phyloP scores from a whole-genome alignment of 2,888 invertebrate genomes.

The Caenorhabditis afra region DNA sequence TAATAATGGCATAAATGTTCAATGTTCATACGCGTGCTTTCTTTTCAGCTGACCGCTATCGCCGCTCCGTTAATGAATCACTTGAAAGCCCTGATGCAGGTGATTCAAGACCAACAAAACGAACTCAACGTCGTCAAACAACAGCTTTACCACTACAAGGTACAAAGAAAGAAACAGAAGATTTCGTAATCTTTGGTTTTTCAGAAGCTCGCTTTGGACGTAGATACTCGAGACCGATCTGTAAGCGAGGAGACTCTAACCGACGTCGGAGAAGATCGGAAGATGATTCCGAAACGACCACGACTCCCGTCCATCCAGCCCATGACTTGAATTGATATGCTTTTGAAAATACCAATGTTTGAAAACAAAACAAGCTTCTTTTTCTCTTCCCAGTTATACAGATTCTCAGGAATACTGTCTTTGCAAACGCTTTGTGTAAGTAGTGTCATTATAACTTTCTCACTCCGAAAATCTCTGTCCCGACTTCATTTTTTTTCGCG shows the following conservation, averaged over 20 bases:
- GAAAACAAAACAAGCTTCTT: too few relatives aligned
- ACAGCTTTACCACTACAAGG: slow-evolving; percentile 73
- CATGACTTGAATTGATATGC: slow-evolving; percentile 41
- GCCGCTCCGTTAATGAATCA: slow-evolving; percentile 81
- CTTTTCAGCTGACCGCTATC: slow-evolving; percentile 72
- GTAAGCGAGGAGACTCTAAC: slow-evolving; percentile 78
- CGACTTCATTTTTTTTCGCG: slow-evolving; percentile 1
- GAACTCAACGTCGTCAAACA: slow-evolving; percentile 72
- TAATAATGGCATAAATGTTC: slow-evolving; percentile 2
- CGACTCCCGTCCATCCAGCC: slow-evolving; percentile 68
- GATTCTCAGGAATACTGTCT: slow-evolving; percentile 1
- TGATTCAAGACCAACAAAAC: slow-evolving; percentile 77
- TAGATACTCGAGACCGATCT: slow-evolving; percentile 69
- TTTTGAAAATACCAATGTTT: neutral
- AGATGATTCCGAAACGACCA: slow-evolving; percentile 63
- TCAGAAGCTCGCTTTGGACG: slow-evolving; percentile 65
- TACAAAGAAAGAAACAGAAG: neutral
- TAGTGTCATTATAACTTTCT: slow-evolving; percentile 7
- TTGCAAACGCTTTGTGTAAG: slow-evolving; percentile 7
- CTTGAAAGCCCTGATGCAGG: slow-evolving; percentile 78
- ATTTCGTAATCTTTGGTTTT: neutral
- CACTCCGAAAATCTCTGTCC: slow-evolving; percentile 11
- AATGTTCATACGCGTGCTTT: neutral
- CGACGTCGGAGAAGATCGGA: slow-evolving; percentile 66
- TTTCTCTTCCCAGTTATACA: neutral